These are phyloP conservation scores for Aldabrachelys gigantea DNA, from an alignment of 2,113 vertebrate species.

Conservation along the genomic window DNA sequence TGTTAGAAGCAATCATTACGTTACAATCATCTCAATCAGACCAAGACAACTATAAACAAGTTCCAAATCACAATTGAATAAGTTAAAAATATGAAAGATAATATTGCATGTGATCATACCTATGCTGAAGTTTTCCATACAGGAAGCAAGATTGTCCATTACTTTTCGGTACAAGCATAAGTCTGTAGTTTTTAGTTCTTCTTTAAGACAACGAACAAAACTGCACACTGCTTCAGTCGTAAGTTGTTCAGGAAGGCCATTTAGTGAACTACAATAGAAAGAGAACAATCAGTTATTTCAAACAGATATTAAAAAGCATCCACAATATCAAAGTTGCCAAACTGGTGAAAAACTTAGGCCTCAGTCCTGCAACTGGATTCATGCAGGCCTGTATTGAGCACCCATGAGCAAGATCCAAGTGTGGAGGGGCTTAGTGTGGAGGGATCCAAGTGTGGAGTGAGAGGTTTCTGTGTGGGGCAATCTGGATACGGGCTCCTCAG, in stretches of 20 bases:
- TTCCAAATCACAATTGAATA: neutral
- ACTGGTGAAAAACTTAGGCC: neutral
- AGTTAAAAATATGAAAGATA: neutral
- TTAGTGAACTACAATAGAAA: slow-evolving; percentile 82
- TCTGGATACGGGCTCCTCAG: no score
- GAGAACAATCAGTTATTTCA: neutral
- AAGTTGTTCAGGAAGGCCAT: slow-evolving; percentile 81
- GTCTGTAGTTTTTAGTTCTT: slow-evolving; percentile 78
- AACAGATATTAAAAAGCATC: neutral
- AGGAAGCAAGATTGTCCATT: slow-evolving; percentile 86
- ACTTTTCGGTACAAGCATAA: slow-evolving; percentile 79
- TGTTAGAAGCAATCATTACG: neutral
- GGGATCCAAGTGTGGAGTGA: no score
- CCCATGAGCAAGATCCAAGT: neutral
- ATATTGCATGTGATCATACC: slow-evolving; percentile 72
- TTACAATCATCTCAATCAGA: neutral
- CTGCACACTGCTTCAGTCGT: slow-evolving; percentile 65
- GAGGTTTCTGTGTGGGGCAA: no score
- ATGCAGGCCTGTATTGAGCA: neutral
- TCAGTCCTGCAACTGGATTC: neutral
- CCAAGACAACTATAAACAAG: neutral
- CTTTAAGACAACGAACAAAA: slow-evolving; percentile 81
- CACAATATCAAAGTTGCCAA: neutral
- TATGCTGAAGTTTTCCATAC: slow-evolving; percentile 87
- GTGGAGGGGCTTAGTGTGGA: no score